phyloP scores from a whole-genome alignment of 2,113 vertebrate species.

The Microcebus jonahi region DNA sequence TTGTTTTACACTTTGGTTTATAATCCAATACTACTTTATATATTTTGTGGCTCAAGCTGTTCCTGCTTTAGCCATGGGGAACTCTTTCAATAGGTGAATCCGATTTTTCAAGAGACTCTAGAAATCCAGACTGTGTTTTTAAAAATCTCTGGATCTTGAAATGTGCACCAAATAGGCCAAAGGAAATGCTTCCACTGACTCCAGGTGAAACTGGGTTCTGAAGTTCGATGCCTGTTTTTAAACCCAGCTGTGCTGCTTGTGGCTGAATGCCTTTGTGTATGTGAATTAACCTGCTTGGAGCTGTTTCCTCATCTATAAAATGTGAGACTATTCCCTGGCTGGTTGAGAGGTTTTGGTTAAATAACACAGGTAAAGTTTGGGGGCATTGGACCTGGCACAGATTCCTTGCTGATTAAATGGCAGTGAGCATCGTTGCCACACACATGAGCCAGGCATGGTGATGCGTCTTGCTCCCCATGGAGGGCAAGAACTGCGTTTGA shows the following conservation, averaged over 20 bases:
- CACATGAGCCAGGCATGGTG: background rate
- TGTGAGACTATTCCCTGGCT: background rate
- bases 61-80: background rate
- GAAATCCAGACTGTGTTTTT: background rate
- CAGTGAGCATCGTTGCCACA: background rate
- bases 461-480: background rate
- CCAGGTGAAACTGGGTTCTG: background rate
- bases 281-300: background rate
- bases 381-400: background rate
- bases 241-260: background rate
- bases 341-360: background rate
- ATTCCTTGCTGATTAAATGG: background rate
- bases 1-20: background rate
- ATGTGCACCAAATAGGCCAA: background rate
- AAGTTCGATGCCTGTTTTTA: background rate
- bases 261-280: background rate
- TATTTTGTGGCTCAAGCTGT: background rate
- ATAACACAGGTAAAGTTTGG: background rate
- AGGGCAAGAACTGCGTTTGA: background rate
- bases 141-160: slow-evolving; percentile 9
- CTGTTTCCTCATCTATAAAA: background rate
- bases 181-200: background rate
- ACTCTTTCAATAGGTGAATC: background rate
- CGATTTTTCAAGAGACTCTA: slow-evolving; percentile 21
- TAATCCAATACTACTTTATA: background rate